These are phyloP conservation scores for Eilema caniola DNA, from an alignment of 2,888 invertebrate genomes.

Conservation along the genomic window DNA sequence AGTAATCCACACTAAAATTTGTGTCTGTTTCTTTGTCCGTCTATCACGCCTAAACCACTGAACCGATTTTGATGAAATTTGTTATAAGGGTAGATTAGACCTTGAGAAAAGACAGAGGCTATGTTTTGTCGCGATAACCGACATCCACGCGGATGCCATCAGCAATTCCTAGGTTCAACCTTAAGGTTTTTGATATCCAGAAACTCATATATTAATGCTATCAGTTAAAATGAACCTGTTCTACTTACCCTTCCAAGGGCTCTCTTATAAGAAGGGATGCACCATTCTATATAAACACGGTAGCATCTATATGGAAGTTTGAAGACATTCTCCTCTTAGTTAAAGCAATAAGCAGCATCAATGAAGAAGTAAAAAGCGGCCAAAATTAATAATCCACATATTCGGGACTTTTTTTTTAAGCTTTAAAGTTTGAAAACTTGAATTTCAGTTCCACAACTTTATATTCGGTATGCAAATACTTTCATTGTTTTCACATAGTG, in stretches of 20 bases:
- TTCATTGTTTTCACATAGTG: not conserved
- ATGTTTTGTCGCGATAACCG: no score
- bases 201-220: not conserved
- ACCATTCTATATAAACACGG: not conserved
- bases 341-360: not conserved
- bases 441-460: not conserved
- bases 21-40: no score
- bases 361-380: not conserved
- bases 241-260: not conserved
- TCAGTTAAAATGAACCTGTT: not conserved
- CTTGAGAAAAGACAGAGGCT: no score
- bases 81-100: no score
- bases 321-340: not conserved
- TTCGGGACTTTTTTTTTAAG: no score
- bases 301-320: not conserved
- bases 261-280: not conserved
- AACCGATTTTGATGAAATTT: no score
- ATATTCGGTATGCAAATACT: no score
- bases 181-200: not conserved
- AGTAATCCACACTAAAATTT: no score
- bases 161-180: no score
- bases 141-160: no score
- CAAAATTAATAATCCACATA: no score
- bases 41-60: no score
- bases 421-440: not conserved